Base-by-base conservation (phyloP, 2,888 invertebrate species). In the Melieria crassipennis region DNA sequence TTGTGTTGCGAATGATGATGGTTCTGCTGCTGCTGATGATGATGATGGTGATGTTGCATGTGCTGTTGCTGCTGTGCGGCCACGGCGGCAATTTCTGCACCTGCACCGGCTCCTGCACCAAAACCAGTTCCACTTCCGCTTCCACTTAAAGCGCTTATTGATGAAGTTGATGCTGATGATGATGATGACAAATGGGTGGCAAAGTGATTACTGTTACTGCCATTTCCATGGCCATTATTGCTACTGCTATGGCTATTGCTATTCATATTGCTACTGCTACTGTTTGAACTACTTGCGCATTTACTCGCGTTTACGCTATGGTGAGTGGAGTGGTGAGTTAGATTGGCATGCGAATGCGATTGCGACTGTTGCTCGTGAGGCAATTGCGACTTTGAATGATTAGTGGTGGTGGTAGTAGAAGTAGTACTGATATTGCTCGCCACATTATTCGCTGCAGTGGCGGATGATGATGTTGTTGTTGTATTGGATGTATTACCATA, bases 51-150 rank as follows among this genome's bases (percentile, higher is more conserved):
- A 7, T 72, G 67, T 7, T 68, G 71, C 72, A 52, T 45, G 13
- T 70, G 73, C 57, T 52, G 55, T n/a, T 76, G 71, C 65, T 52
- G 47, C 68, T 48, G 61, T 62, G 74, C 46, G 72, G 75, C 63
- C 73, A 75, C 58, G 58, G 72, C 71, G 69, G 71, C 65, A 75
- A 74, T 57, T 74, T 69, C 73, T 65, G 71, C 67, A 77, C 75
- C 58, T 76, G 70, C 74, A 70, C 76, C 78, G 73, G 76, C 74
- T 78, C 80, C 79, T 70, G 75, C 73, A 75, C 76, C 79, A 77
- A 75, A 78, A 74, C 80, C 80, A 79, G 78, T 79, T 79, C 82
- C 82, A 79, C 78, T 82, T 78, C 79, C 78, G 76, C 78, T 80
- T 80, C 80, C 69, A 74, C 75, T 77, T 16, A 67, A 46, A 75